phyloP scores from a whole-genome alignment of 2,113 vertebrate species.

The Donacobius atricapilla region DNA sequence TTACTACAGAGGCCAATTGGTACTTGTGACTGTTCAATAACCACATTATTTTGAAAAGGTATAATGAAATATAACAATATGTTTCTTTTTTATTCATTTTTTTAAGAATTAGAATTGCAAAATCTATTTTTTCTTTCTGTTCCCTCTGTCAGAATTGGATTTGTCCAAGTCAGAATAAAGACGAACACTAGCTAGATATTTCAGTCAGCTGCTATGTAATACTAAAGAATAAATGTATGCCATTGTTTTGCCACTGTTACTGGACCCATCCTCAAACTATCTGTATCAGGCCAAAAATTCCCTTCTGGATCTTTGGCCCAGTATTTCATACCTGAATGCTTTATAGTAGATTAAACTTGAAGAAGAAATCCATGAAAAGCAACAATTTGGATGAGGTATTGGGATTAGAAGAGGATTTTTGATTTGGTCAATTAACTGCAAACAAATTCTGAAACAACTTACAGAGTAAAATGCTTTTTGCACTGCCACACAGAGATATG shows the following conservation, averaged over 20 bases:
- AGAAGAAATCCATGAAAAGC: not conserved
- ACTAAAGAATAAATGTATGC: not conserved
- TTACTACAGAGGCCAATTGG: not conserved
- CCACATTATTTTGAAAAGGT: not conserved
- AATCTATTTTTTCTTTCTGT: not conserved
- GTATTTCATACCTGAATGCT: not conserved
- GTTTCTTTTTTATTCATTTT: rapidly evolving
- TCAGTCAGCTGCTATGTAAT: not conserved
- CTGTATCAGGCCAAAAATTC: not conserved
- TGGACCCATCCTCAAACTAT: not conserved
- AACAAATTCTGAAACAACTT: not conserved
- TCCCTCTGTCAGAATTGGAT: not conserved
- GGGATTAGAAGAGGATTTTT: not conserved
- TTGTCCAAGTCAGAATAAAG: not conserved
- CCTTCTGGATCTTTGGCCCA: not conserved
- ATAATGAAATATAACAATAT: not conserved
- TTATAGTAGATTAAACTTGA: not conserved
- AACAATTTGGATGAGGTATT: not conserved
- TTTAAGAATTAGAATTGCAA: not conserved
- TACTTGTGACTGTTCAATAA: not conserved
- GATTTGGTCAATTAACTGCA: not conserved
- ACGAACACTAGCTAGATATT: not conserved
- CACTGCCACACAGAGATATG: not conserved
- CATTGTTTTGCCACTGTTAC: not conserved
- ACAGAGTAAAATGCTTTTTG: not conserved